Base-by-base conservation (phyloP, 2,888 invertebrate genomes). In the Lingula anatina region DNA sequence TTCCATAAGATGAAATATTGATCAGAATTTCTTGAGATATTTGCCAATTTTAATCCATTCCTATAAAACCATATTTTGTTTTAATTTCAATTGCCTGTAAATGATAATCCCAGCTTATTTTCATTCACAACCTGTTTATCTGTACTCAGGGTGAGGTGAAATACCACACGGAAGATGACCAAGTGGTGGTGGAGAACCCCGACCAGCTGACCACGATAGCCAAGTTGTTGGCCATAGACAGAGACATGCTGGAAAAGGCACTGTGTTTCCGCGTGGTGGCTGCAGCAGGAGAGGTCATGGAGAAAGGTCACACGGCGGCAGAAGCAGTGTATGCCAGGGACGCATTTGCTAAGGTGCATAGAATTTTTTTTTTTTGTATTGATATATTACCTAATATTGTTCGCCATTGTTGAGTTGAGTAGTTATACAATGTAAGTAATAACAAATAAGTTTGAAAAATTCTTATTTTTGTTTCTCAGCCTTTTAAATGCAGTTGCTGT, bases 321-420 rank as follows among this genome's bases (percentile, higher is more conserved):
- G 90, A 94, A 72, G 93, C 95, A 0, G 83, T 86, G 66, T 90
- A 88, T 71, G 96, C 93, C 15, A 80, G 90, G 56, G 90, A 95
- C 77, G 96, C 97, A 4, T 81, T 94, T 46, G 90, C 93, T 2
- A 97, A 97, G 82, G 85, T 85, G 61, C 55, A 42, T 39, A 35
- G 5, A 43, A 18, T 1, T 3, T 47, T 28, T 47, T 47, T n/a
- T 18, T 7, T 37, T 15, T 18, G 3, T 15, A 18, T 9, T 4
- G 23, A 21, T 45, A n/a, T 12, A n/a, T 45, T 35, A 3, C 5
- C 15, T 18, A 44, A 4, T 18, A 27, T 2, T 50, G 15, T 26
- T 3, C 21, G 1, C 9, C 18, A 42, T 12, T 39, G 7, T n/a
- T n/a, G n/a, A n/a, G n/a, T n/a, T n/a, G n/a, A n/a, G n/a, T n/a